phyloP scores from a whole-genome alignment of 2,888 invertebrate species.

The Lapara coniferarum region DNA sequence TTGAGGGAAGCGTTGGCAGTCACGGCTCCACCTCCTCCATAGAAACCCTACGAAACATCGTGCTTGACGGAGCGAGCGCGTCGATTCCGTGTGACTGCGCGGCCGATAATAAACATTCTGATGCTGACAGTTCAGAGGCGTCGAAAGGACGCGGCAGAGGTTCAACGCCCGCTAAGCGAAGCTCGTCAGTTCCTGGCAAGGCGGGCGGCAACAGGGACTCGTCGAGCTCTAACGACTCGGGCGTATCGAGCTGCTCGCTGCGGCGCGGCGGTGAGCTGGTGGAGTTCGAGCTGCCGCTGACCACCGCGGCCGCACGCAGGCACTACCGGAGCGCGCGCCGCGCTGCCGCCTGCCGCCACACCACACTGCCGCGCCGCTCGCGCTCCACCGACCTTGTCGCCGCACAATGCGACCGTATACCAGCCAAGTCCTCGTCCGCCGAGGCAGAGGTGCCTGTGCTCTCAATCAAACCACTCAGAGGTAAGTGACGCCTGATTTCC shows the following conservation, averaged over 20 bases:
- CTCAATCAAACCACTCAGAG: constrained; percentile 81
- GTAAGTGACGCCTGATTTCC: constrained; percentile 43
- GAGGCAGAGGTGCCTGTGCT: constrained; percentile 90
- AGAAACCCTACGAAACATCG: constrained; percentile 74
- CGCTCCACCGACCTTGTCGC: constrained; percentile 87
- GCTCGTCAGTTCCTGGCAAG: constrained; percentile 85
- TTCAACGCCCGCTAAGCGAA: constrained; percentile 43
- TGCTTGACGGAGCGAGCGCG: constrained; percentile 54
- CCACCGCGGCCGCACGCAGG: constrained; percentile 79
- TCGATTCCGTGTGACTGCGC: constrained; percentile 66
- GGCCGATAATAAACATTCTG: constrained; percentile 61
- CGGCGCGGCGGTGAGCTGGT: constrained; percentile 77
- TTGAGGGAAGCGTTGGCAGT: constrained; percentile 68
- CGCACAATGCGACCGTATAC: constrained; percentile 83
- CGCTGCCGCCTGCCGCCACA: constrained; percentile 82
- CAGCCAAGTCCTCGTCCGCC: constrained; percentile 88
- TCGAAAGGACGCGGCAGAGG: constrained; percentile 50
- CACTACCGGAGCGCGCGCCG: constrained; percentile 83
- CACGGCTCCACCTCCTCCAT: constrained; percentile 75
- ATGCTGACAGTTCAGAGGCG: constrained; percentile 73
- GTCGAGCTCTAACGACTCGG: constrained; percentile 92
- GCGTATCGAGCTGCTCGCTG: constrained; percentile 87
- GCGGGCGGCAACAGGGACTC: constrained; percentile 89
- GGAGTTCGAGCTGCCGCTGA: constrained; percentile 85
- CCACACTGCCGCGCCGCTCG: constrained; percentile 86